Conservation (phyloP, 1,140 invertebrate species). For the Halesus radiatus region DNA sequence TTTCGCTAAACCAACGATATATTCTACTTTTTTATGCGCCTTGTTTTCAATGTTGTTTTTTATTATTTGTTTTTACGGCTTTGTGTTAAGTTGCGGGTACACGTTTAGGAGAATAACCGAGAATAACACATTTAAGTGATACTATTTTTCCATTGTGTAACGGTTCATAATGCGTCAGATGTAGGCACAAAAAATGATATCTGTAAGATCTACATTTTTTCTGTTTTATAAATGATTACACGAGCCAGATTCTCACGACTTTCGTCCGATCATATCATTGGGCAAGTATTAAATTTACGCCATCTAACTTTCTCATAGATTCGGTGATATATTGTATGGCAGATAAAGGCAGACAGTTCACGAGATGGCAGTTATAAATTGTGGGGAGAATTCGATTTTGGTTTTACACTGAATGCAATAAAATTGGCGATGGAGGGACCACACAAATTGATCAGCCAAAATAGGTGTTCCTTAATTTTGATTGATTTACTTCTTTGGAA, state of each 20-base stretch:
- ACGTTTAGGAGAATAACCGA: slow-evolving; percentile 2
- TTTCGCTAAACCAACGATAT: slow-evolving; percentile 7
- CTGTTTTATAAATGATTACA: slow-evolving; percentile 22
- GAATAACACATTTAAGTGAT: slow-evolving; percentile 12
- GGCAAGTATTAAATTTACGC: slow-evolving; percentile 25
- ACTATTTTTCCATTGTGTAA: slow-evolving; percentile 13
- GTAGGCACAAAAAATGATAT: slow-evolving; percentile 34
- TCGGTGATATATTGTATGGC: slow-evolving; percentile 25
- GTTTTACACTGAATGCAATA: not conserved
- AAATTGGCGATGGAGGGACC: slow-evolving; percentile 4
- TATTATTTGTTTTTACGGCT: slow-evolving; percentile 33
- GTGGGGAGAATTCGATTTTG: slow-evolving; percentile 6
- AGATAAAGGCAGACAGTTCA: slow-evolving; percentile 4
- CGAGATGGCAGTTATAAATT: slow-evolving; percentile 34
- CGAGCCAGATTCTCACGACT: slow-evolving; percentile 34
- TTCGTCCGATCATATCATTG: slow-evolving; percentile 15
- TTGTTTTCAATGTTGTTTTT: slow-evolving; percentile 16
- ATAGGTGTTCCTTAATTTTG: no score
- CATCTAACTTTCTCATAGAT: slow-evolving; percentile 28
- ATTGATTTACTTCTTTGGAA: not conserved
- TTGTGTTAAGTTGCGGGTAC: slow-evolving; percentile 12
- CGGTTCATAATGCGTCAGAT: slow-evolving; percentile 6
- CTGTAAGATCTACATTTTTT: slow-evolving; percentile 19
- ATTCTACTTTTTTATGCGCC: slow-evolving; percentile 22
- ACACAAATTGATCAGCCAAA: slow-evolving; percentile 5